These are phyloP conservation scores for Proterorhinus semilunaris DNA, from an alignment of 2,113 vertebrate genomes.

Conservation along the genomic window DNA sequence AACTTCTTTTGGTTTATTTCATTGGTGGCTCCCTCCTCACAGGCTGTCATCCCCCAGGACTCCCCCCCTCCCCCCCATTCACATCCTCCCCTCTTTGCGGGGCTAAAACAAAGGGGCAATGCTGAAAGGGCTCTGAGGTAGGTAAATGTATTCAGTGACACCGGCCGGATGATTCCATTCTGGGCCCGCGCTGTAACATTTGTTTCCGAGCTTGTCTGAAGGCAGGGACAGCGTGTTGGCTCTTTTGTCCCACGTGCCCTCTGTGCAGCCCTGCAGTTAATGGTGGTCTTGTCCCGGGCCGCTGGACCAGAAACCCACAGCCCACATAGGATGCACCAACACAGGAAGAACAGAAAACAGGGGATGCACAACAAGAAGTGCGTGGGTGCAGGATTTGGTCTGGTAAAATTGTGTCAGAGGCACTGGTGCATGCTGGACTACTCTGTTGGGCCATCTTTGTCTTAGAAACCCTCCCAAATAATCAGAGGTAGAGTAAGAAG, in stretches of 20 bases:
- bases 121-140: conserved; percentile 94
- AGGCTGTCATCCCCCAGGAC: conserved; percentile 24
- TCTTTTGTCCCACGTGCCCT: conserved; percentile 88
- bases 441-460: neutral
- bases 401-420: conserved; percentile 55
- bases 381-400: conserved; percentile 6
- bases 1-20: conserved; percentile 61
- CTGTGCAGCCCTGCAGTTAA: conserved; percentile 91
- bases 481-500: no score
- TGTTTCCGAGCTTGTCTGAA: conserved; percentile 98
- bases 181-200: conserved; percentile 88
- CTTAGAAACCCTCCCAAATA: neutral
- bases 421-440: conserved; percentile 61
- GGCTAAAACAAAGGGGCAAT: conserved; percentile 77
- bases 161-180: conserved; percentile 98
- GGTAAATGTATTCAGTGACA: conserved; percentile 99
- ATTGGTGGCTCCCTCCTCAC: conserved; percentile 65
- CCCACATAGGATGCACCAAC: conserved; percentile 55
- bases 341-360: conserved; percentile 48
- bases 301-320: conserved; percentile 91
- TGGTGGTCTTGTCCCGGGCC: conserved; percentile 90
- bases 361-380: conserved; percentile 10
- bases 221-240: conserved; percentile 87
- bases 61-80: conserved; percentile 77
- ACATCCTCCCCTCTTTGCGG: conserved; percentile 73